Evolutionary conservation across 2,888 invertebrate species (phyloP).

Genomic region (Mesorhabditis spiculigera): DNA sequence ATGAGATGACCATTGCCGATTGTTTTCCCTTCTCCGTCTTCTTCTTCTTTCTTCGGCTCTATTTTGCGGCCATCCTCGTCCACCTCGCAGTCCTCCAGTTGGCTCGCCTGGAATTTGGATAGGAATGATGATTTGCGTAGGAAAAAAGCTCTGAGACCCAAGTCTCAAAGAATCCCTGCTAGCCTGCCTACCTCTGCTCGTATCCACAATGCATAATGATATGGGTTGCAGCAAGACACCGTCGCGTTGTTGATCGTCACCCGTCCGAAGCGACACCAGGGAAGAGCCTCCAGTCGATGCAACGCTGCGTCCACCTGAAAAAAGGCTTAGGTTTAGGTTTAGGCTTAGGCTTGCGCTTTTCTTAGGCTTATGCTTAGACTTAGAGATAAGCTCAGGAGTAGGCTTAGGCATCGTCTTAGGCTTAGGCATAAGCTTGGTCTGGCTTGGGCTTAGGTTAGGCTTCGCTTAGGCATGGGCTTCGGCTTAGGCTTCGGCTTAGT

Average conservation of each 20-base stretch:
- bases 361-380: no score
- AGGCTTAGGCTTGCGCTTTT: no score
- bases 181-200: conserved; percentile 36
- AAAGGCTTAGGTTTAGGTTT: no score
- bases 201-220: conserved; percentile 56
- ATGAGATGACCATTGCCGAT: not conserved
- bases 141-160: not conserved
- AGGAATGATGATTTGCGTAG: not conserved
- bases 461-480: no score
- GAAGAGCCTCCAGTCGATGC: conserved; percentile 53
- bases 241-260: conserved; percentile 57
- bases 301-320: conserved; percentile 53
- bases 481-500: no score
- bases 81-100: not conserved
- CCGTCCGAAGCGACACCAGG: conserved; percentile 57
- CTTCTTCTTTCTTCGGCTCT: not conserved
- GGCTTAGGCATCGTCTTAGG: no score
- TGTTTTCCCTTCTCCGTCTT: not conserved
- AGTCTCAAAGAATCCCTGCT: not conserved
- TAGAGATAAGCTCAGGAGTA: no score
- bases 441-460: no score
- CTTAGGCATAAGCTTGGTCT: no score
- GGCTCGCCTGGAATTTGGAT: not conserved
- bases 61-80: not conserved
- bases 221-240: conserved; percentile 55